These are phyloP conservation scores for Columba livia DNA, from an alignment of 2,113 vertebrate species.

Conservation along the genomic window DNA sequence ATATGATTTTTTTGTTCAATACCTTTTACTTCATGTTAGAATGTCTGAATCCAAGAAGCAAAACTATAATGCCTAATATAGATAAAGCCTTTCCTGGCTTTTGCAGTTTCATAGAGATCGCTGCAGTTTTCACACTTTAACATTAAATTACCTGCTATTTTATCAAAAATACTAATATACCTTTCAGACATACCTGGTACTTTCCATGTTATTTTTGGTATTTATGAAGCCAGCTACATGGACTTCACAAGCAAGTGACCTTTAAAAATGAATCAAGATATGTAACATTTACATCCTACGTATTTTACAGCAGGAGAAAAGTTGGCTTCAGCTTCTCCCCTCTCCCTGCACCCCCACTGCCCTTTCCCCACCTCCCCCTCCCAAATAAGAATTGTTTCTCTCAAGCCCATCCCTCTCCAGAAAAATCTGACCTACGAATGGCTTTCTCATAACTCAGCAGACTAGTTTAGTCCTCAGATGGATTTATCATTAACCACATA, in stretches of 20 bases:
- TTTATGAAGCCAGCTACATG: background rate
- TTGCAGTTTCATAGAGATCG: background rate
- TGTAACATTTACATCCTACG: background rate
- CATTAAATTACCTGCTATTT: background rate
- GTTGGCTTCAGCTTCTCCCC: background rate
- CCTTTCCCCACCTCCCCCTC: too few relatives aligned
- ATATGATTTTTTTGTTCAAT: background rate
- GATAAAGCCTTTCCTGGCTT: background rate
- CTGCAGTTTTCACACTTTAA: background rate
- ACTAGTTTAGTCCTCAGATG: conserved; percentile 37
- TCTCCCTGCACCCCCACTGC: background rate
- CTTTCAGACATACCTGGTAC: background rate
- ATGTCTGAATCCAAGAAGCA: background rate
- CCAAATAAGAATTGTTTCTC: conserved; percentile 11
- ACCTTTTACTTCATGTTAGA: background rate
- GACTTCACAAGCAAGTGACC: background rate
- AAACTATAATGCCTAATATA: background rate
- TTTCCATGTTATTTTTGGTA: background rate
- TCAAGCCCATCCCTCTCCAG: background rate
- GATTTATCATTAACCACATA: conserved; percentile 71
- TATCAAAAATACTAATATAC: background rate
- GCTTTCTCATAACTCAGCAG: conserved; percentile 45
- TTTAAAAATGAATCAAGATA: background rate
- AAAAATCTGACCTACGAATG: conserved; percentile 48
- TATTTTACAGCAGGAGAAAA: background rate